These are phyloP conservation scores for Thereva unica DNA, from an alignment of 2,888 invertebrate genomes.

Conservation along the genomic window DNA sequence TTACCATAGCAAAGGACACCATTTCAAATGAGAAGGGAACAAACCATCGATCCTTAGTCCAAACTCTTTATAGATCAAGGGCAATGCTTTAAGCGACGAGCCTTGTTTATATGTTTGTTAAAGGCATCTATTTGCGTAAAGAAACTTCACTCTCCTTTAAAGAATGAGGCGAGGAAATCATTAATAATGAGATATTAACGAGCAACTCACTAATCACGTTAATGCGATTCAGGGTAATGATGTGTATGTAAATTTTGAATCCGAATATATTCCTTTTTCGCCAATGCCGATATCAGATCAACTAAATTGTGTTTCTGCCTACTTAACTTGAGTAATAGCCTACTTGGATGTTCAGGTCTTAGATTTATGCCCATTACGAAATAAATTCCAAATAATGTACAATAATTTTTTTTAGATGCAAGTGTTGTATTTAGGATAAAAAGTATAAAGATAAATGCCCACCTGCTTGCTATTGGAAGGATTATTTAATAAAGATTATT, in stretches of 20 bases:
- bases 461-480: no score
- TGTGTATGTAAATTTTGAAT: neutral
- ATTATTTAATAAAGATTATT: no score
- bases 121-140: neutral
- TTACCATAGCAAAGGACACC: neutral
- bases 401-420: no score
- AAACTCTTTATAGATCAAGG: neutral
- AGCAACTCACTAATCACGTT: slow-evolving; percentile 5
- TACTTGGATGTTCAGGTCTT: no score
- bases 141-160: neutral
- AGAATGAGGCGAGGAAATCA: slow-evolving; percentile 2
- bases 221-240: slow-evolving; percentile 16
- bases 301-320: no score
- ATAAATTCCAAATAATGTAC: no score
- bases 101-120: neutral
- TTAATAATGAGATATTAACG: slow-evolving; percentile 20
- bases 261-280: no score
- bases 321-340: no score
- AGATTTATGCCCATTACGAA: no score
- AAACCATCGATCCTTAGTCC: neutral
- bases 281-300: no score
- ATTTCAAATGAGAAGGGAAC: slow-evolving; percentile 1
- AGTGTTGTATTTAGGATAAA: no score
- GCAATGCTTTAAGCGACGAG: neutral
- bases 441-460: no score